Evolutionary conservation across 1,140 invertebrate species (phyloP).

Genomic region (Drosophila busckii): DNA sequence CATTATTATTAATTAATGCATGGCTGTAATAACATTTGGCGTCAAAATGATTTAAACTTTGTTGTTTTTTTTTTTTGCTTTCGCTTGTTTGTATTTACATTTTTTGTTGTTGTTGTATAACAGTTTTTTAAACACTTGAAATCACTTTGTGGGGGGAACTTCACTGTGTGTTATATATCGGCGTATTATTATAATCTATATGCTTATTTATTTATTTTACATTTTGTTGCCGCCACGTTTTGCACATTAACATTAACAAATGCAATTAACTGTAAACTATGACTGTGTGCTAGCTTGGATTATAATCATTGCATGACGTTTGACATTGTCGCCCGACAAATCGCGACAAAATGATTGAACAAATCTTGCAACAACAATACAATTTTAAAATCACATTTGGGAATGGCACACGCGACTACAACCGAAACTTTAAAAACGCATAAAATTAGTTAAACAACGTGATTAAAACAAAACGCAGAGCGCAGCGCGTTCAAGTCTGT

Average conservation of each 20-base stretch:
- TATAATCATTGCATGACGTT: slow-evolving; percentile 63
- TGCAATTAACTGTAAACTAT: slow-evolving; percentile 42
- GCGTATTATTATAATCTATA: too few relatives aligned
- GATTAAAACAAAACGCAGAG: slow-evolving; percentile 30
- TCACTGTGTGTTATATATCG: slow-evolving; percentile 31
- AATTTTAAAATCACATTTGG: slow-evolving; percentile 4
- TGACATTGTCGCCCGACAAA: slow-evolving; percentile 24
- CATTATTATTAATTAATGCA: slow-evolving; percentile 15
- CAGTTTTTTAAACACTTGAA: slow-evolving; percentile 20
- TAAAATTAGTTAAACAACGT: slow-evolving; percentile 18
- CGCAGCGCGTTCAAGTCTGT: slow-evolving; percentile 46
- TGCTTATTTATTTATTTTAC: slow-evolving; percentile 58
- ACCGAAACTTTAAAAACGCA: slow-evolving; percentile 9
- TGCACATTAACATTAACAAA: slow-evolving; percentile 51
- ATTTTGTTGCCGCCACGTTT: slow-evolving; percentile 73
- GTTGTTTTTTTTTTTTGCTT: slow-evolving; percentile 22
- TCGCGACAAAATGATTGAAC: slow-evolving; percentile 9
- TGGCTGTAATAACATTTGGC: slow-evolving; percentile 14
- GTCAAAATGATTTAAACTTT: slow-evolving; percentile 45
- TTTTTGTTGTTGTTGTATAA: slow-evolving; percentile 24
- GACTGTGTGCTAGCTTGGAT: slow-evolving; percentile 25
- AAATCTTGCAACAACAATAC: too few relatives aligned
- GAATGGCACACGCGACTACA: slow-evolving; percentile 16
- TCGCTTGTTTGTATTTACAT: slow-evolving; percentile 42
- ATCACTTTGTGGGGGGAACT: slow-evolving; percentile 31